Conservation (phyloP, 2,888 invertebrate genomes). For the Kuschelorhynchus macadamiae region DNA sequence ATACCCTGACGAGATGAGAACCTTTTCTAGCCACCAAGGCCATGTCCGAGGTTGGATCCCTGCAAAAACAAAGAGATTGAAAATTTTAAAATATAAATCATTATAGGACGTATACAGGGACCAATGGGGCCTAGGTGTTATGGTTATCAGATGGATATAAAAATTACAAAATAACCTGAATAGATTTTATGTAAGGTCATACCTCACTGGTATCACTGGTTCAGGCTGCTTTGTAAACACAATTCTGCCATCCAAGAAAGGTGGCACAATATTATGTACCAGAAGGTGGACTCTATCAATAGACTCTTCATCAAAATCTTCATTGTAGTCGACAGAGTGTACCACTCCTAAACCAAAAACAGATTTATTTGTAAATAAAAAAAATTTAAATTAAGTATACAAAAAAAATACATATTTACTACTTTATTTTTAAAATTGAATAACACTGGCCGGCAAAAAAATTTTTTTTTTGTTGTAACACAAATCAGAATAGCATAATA, state of each 20-base stretch:
- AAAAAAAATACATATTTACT: neutral
- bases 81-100: too few relatives aligned
- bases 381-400: too few relatives aligned
- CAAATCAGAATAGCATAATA: too few relatives aligned
- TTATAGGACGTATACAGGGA: too few relatives aligned
- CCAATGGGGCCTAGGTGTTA: too few relatives aligned
- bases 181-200: slow-evolving; percentile 69
- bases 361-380: too few relatives aligned
- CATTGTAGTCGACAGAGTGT: slow-evolving; percentile 87
- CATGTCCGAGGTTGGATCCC: slow-evolving; percentile 98
- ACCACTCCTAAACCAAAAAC: slow-evolving; percentile 85
- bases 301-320: slow-evolving; percentile 96
- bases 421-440: too few relatives aligned
- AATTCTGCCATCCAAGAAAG: slow-evolving; percentile 97
- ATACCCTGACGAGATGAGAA: slow-evolving; percentile 88
- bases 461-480: too few relatives aligned
- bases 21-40: slow-evolving; percentile 96
- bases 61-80: slow-evolving; percentile 61
- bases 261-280: slow-evolving; percentile 98
- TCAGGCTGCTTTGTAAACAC: slow-evolving; percentile 99
- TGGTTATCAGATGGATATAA: too few relatives aligned
- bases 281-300: slow-evolving; percentile 95
- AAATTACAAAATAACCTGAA: too few relatives aligned
- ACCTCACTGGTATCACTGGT: slow-evolving; percentile 95
- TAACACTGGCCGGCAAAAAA: too few relatives aligned